Evolutionary conservation across 2,113 vertebrate genomes (phyloP).

Genomic region (Condylura cristata): DNA sequence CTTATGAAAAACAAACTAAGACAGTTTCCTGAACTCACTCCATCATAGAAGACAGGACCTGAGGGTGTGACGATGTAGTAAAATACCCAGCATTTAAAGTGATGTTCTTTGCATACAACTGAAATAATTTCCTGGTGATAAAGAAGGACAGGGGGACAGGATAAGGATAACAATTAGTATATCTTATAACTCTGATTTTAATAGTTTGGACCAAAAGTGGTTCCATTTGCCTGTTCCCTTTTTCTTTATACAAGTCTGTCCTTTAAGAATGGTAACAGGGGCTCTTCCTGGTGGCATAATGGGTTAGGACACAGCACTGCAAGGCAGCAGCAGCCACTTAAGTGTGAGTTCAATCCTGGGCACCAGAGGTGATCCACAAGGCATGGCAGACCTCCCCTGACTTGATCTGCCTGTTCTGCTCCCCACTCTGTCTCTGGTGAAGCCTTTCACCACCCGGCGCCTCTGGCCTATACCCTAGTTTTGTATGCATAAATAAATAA

Average conservation of each 20-base stretch:
- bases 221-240: background rate
- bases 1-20: background rate
- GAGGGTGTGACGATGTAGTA: background rate
- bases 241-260: constrained; percentile 1
- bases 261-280: background rate
- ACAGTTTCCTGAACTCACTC: background rate
- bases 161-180: background rate
- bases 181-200: background rate
- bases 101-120: background rate
- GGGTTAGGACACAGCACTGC: too few relatives aligned
- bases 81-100: background rate
- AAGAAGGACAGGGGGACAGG: background rate
- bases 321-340: too few relatives aligned
- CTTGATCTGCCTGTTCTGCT: too few relatives aligned
- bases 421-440: too few relatives aligned
- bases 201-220: background rate
- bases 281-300: too few relatives aligned
- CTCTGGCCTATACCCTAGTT: too few relatives aligned
- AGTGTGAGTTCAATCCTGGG: too few relatives aligned
- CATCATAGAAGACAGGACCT: background rate
- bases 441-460: too few relatives aligned
- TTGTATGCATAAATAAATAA: too few relatives aligned
- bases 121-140: background rate
- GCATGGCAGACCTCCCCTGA: too few relatives aligned
- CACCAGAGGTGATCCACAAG: too few relatives aligned